phyloP scores from a whole-genome alignment of 2,888 invertebrate genomes.

The Leptarthrus brevirostris region DNA sequence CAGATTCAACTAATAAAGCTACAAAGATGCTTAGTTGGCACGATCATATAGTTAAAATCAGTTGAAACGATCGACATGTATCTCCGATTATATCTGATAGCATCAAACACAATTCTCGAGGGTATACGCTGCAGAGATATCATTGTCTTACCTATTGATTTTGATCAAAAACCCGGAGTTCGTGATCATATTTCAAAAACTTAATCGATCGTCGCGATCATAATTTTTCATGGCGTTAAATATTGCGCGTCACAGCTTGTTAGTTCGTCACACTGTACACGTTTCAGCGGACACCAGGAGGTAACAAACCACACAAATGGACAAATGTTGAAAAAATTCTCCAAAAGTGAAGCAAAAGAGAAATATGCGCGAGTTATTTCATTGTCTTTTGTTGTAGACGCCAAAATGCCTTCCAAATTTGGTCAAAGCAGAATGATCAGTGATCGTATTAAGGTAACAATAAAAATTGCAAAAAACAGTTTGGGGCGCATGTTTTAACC shows the following conservation, averaged over 20 bases:
- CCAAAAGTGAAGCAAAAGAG: slow-evolving; percentile 24
- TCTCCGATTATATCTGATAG: slow-evolving; percentile 26
- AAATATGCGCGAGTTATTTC: slow-evolving; percentile 36
- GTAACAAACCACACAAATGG: slow-evolving; percentile 16
- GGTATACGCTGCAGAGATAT: slow-evolving; percentile 29
- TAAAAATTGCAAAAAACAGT: slow-evolving; percentile 43
- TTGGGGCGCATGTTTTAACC: slow-evolving; percentile 38
- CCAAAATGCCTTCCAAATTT: slow-evolving; percentile 53
- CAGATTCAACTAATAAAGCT: no score
- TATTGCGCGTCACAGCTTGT: slow-evolving; percentile 62
- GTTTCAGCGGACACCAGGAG: slow-evolving; percentile 20
- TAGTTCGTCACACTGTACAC: slow-evolving; percentile 55
- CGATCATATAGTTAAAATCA: no score
- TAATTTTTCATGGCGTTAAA: slow-evolving; percentile 64
- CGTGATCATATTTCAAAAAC: slow-evolving; percentile 59
- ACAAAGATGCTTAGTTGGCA: no score
- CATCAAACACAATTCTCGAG: slow-evolving; percentile 8
- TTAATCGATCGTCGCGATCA: slow-evolving; percentile 61
- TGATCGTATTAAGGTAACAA: slow-evolving; percentile 53
- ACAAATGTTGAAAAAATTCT: slow-evolving; percentile 25
- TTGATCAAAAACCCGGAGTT: slow-evolving; percentile 53
- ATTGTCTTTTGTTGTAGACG: slow-evolving; percentile 45
- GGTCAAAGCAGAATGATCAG: slow-evolving; percentile 49
- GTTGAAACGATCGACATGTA: slow-evolving; percentile 1
- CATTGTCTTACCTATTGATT: slow-evolving; percentile 49